These are phyloP conservation scores for Rhynchotus rufescens DNA, from an alignment of 2,797 vertebrate genomes.

Conservation along the genomic window DNA sequence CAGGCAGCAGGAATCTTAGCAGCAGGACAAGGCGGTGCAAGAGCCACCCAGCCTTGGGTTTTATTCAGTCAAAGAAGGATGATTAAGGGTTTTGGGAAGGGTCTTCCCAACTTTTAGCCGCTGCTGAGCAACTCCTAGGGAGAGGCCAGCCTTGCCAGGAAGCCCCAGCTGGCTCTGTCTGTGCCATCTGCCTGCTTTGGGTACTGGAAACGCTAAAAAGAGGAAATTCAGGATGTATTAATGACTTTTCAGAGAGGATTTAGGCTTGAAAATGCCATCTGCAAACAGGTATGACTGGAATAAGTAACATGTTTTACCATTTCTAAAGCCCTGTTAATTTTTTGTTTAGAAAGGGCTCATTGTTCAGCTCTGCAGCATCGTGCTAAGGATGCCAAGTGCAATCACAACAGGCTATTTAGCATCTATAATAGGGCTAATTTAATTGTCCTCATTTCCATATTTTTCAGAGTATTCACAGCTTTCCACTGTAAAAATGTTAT, in stretches of 20 bases:
- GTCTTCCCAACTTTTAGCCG: background rate
- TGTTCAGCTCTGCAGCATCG: slow-evolving; percentile 1
- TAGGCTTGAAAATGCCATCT: background rate
- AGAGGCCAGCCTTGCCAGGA: background rate
- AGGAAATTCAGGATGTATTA: background rate
- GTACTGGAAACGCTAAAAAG: background rate
- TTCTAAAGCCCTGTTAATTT: background rate
- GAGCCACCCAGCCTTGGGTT: background rate
- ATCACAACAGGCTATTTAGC: background rate
- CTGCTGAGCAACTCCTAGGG: background rate
- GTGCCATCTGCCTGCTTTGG: background rate
- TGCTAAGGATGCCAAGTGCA: background rate
- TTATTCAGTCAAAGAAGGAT: background rate
- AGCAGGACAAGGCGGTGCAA: background rate
- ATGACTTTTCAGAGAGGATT: background rate
- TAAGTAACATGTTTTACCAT: background rate
- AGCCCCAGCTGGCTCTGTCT: background rate
- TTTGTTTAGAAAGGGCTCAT: background rate
- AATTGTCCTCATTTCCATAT: slow-evolving; percentile 43
- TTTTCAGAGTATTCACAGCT: background rate
- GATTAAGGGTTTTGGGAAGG: background rate
- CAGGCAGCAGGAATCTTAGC: slow-evolving; percentile 43
- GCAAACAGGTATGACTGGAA: background rate
- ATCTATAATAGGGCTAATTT: background rate
- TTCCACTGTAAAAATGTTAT: slow-evolving; percentile 3